Conservation (phyloP, 1,140 invertebrate genomes). For the Procambarus virginalis region DNA sequence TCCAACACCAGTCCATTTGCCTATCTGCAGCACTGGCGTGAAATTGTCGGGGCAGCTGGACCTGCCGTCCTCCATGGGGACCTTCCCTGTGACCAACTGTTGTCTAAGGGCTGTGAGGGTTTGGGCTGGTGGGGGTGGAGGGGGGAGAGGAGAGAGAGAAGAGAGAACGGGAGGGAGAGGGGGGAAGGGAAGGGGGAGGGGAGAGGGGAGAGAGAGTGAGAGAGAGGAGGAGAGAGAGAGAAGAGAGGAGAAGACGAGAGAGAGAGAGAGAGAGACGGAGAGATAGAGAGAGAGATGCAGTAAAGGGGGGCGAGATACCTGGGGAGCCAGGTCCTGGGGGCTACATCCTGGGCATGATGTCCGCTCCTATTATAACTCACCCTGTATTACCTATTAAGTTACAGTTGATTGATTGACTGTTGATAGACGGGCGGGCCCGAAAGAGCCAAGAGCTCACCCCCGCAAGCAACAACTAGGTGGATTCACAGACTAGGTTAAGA, state of each 20-base stretch:
- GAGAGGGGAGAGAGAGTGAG: background rate
- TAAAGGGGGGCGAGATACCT: no score
- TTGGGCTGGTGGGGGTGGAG: background rate
- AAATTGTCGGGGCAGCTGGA: background rate
- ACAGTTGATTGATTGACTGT: no score
- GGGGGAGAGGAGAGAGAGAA: background rate
- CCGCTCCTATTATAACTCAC: no score
- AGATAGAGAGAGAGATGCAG: no score
- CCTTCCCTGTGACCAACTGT: constrained; percentile 20
- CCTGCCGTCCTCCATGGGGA: background rate
- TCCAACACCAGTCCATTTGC: background rate
- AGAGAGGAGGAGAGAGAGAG: background rate
- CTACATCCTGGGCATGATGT: no score
- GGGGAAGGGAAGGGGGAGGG: no score
- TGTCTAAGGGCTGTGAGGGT: background rate
- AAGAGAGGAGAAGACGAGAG: constrained; percentile 1
- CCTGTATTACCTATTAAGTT: no score
- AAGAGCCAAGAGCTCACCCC: no score
- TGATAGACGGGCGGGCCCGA: no score
- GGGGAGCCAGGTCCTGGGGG: no score
- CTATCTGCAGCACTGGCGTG: background rate
- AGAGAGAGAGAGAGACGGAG: constrained; percentile 12
- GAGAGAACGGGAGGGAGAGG: background rate
- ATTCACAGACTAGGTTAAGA: no score
- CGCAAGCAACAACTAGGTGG: no score